Base-by-base conservation (phyloP, 2,888 invertebrate species). In the Agrochola litura region DNA sequence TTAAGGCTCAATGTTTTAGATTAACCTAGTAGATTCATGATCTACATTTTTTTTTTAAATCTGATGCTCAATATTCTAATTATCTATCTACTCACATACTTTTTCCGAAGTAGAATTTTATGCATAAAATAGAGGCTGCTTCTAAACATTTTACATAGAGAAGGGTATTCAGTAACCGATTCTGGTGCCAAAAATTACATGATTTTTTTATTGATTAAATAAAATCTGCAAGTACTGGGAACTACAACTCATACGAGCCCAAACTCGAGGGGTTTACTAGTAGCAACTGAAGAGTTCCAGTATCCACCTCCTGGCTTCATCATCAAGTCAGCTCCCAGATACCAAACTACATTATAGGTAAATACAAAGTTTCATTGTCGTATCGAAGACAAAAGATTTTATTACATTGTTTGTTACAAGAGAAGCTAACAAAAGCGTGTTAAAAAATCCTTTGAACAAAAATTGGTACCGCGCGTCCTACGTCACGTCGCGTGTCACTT, bases 11-110 rank as follows among this genome's bases (percentile, higher is more conserved):
- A 37, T 54, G 14, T 71, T 71, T 49, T 60, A n/a, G 22, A 73
- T 30, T 69, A 30, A 56, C 16, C 30, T 64, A 22, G 30, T 56
- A 76, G 10, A 54, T 76, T 60, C 25, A 61, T 37, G 16, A 54
- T 54, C 14, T 37, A 54, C n/a, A 6, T n/a, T 16, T 16, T 22
- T 37, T 30, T 12, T 19, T 56, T 25, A 22, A 46, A 46, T 19
- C 22, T 12, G 8, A 12, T 46, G 46, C 19, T 49, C 49, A 30
- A 66, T 49, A 41, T 64, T n/a, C 8, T 22, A 65, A 54, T 41
- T n/a, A 65, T 16, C 43, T 30, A 37, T 54, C 22, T 16, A 54
- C 68, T 16, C 22, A 10, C 52, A 43, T 5, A 37, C 25, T 58
- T 56, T 16, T 56, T 56, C 30, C 12, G 2, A 8, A 43, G 10